Conservation (phyloP, 2,797 vertebrate species). For the Tinamus major region DNA sequence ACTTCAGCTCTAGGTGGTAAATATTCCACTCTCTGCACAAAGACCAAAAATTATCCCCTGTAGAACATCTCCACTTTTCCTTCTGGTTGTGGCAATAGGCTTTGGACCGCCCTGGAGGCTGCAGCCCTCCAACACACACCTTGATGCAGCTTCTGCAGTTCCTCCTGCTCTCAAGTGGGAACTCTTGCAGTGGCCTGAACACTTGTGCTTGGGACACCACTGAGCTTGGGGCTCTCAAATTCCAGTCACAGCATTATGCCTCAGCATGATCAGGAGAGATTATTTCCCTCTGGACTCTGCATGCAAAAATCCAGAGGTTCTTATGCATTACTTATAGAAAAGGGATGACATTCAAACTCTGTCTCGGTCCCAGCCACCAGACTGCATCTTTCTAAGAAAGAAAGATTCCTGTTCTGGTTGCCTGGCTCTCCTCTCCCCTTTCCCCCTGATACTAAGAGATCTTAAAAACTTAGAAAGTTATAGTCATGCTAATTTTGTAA, state of each 20-base stretch:
- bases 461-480: conserved; percentile 8
- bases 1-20: not conserved
- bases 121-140: not conserved
- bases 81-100: accelerated
- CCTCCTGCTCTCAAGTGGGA: not conserved
- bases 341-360: conserved; percentile 32
- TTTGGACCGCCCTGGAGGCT: not conserved
- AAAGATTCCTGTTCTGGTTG: conserved; percentile 44
- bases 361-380: conserved; percentile 35
- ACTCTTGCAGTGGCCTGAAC: not conserved
- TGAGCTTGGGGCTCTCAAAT: not conserved
- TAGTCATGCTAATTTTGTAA: conserved; percentile 37
- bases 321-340: conserved; percentile 40
- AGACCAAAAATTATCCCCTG: not conserved
- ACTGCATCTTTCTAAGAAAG: conserved; percentile 32
- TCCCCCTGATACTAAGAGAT: not conserved
- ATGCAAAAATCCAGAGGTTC: not conserved
- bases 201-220: not conserved
- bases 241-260: not conserved
- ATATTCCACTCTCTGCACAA: not conserved
- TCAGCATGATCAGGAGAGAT: not conserved
- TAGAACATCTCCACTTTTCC: not conserved
- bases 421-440: conserved; percentile 31
- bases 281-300: not conserved
- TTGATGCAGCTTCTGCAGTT: not conserved